These are phyloP conservation scores for Leptinotarsa juncta DNA, from an alignment of 2,888 invertebrate genomes.

Conservation along the genomic window DNA sequence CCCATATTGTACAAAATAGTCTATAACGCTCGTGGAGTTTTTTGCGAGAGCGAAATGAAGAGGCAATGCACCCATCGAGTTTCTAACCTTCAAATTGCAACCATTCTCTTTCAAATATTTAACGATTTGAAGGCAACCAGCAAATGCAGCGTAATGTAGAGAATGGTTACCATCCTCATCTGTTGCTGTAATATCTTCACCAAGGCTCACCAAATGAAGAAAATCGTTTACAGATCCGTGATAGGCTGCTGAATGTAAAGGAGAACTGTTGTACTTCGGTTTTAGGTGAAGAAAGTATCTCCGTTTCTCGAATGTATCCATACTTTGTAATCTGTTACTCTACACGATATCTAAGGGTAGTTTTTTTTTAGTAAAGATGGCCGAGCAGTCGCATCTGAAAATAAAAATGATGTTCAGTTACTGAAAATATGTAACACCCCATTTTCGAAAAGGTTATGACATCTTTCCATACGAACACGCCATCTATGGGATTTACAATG, in stretches of 20 bases:
- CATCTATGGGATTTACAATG: too few species aligned
- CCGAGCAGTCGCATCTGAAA: too few species aligned
- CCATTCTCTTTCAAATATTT: constrained; percentile 4
- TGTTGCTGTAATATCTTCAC: not conserved
- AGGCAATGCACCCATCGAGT: constrained; percentile 12
- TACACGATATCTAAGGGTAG: too few species aligned
- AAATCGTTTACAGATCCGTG: constrained; percentile 20
- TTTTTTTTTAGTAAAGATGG: too few species aligned
- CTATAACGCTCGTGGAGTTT: constrained; percentile 12
- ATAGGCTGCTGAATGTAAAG: constrained; percentile 25
- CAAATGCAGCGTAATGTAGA: constrained; percentile 26
- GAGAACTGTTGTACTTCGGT: not conserved
- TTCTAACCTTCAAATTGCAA: not conserved
- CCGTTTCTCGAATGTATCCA: not conserved
- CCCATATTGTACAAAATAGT: constrained; percentile 17
- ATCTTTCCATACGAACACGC: too few species aligned
- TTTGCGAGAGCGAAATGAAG: constrained; percentile 21
- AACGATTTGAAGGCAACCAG: constrained; percentile 16
- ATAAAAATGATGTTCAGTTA: too few species aligned
- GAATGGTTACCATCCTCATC: constrained; percentile 21
- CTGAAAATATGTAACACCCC: too few species aligned
- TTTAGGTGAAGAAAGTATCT: not conserved
- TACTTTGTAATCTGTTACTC: not conserved
- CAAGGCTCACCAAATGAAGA: not conserved
- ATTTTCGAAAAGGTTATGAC: not conserved